A percentile compares a stretch with the other conserved stretches of the same genome.
Evolutionary conservation across 23 tunicate species (phyloP).

Genomic region (Clavelina lepadiformis): DNA sequence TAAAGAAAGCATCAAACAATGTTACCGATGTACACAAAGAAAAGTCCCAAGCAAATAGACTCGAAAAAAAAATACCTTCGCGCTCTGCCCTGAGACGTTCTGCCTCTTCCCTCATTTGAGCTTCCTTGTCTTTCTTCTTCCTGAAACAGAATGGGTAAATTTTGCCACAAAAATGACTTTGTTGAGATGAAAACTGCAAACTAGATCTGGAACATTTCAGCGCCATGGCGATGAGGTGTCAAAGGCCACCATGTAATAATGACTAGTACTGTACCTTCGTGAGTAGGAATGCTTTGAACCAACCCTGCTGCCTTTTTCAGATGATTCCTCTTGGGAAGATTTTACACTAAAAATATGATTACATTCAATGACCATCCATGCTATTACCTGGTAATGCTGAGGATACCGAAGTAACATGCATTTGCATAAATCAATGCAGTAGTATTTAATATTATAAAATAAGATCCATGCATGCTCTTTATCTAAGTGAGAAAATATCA

Average conservation of each 20-base stretch:
- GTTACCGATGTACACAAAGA: too few species aligned
- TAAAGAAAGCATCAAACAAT: too few species aligned
- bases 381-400: too few species aligned
- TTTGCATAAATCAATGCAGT: too few species aligned
- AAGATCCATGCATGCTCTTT: too few species aligned
- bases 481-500: too few species aligned
- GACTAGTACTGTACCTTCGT: slow-evolving; percentile 17
- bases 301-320: slow-evolving; percentile 40
- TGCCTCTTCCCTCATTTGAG: slow-evolving; percentile 65
- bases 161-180: background rate
- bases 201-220: background rate
- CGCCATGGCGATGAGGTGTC: background rate
- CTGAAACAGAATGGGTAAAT: slow-evolving; percentile 6
- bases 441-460: too few species aligned
- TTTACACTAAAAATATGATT: too few species aligned
- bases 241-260: background rate
- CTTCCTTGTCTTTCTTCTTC: slow-evolving; percentile 85
- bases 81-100: slow-evolving; percentile 64
- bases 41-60: too few species aligned
- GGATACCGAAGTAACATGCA: too few species aligned
- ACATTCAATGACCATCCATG: too few species aligned
- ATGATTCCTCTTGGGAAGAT: slow-evolving; percentile 33
- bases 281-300: slow-evolving; percentile 52
- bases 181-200: background rate
- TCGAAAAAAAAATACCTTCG: slow-evolving; percentile 48